phyloP scores from a whole-genome alignment of 1,140 invertebrate species.

The Drosophila saltans region DNA sequence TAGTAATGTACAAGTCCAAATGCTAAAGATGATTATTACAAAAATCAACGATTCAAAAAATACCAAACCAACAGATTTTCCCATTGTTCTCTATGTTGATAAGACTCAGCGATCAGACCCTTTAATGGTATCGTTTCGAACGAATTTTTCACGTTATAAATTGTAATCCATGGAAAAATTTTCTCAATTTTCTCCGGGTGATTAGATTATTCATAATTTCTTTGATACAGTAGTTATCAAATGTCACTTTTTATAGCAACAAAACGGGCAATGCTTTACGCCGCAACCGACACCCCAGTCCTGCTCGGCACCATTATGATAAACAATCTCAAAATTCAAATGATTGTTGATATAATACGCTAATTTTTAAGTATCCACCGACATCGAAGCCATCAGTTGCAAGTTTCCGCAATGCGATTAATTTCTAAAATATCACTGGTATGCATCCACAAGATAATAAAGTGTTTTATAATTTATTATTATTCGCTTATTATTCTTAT shows the following conservation, averaged over 20 bases:
- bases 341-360: conserved; percentile 97
- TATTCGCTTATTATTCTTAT: too few relatives aligned
- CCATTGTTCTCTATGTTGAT: too few relatives aligned
- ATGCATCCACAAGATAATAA: not conserved
- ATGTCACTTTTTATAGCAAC: conserved; percentile 90
- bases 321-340: conserved; percentile 95
- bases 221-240: conserved; percentile 84
- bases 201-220: not conserved
- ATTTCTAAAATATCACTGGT: not conserved
- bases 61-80: too few relatives aligned
- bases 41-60: not conserved
- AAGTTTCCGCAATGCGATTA: conserved; percentile 84
- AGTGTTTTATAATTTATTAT: conserved; percentile 10
- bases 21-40: not conserved
- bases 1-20: not conserved
- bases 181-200: not conserved
- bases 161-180: not conserved
- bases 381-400: conserved; percentile 97
- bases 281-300: conserved; percentile 87
- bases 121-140: not conserved
- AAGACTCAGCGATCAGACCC: not conserved
- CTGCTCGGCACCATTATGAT: conserved; percentile 88
- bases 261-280: conserved; percentile 85
- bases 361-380: conserved; percentile 90
- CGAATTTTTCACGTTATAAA: conserved; percentile 1